phyloP scores from a whole-genome alignment of 37 sponge, comb jelly and placozoan species.

The Haliclona indistincta region DNA sequence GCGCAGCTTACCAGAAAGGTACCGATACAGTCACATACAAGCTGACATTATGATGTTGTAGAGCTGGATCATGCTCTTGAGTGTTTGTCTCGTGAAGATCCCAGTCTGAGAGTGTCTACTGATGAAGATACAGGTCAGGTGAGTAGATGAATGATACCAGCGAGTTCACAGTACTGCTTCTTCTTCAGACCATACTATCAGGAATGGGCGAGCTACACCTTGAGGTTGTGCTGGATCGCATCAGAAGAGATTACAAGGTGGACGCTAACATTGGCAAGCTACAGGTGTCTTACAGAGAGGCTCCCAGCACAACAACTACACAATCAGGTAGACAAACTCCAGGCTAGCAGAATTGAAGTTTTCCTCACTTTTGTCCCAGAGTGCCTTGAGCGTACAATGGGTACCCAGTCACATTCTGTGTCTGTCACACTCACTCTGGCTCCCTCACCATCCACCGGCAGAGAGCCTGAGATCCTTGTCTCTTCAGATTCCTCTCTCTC shows the following conservation, averaged over 20 bases:
- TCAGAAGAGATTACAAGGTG: conserved; percentile 71
- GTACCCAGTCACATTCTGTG: conserved; percentile 32
- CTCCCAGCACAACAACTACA: conserved; percentile 33
- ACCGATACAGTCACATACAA: neutral
- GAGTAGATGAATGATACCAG: conserved; percentile 1
- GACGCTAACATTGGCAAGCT: conserved; percentile 71
- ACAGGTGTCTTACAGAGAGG: conserved; percentile 88
- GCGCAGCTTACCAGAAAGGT: conserved; percentile 83
- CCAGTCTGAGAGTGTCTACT: conserved; percentile 86
- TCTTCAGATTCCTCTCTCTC: neutral
- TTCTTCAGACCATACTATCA: conserved; percentile 73
- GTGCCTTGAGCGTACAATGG: conserved; percentile 29
- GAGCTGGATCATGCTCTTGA: conserved; percentile 84
- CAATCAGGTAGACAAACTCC: too few species aligned
- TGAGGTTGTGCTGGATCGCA: conserved; percentile 77
- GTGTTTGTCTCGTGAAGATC: conserved; percentile 80
- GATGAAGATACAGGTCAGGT: conserved; percentile 82
- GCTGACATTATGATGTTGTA: conserved; percentile 1
- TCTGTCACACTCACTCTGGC: conserved; percentile 15
- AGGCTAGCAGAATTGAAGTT: too few species aligned
- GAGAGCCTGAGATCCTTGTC: neutral
- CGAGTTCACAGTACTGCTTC: neutral
- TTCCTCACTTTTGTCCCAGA: conserved; percentile 8
- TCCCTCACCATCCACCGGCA: neutral
- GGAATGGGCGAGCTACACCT: conserved; percentile 98